Conservation (phyloP, 2,797 vertebrate species). For the Mus caroli region DNA sequence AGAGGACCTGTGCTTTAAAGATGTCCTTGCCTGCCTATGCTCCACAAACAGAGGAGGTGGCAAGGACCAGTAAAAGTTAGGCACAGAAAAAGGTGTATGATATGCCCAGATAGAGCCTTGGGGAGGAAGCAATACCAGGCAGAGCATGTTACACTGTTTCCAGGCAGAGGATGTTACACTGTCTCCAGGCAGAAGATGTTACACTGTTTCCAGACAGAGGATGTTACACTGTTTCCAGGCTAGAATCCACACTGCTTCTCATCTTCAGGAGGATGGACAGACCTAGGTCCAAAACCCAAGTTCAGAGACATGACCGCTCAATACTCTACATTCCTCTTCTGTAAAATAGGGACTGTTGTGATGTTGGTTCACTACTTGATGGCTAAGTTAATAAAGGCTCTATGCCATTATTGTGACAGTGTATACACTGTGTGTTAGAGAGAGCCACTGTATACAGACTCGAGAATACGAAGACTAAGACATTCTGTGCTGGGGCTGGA, state of each 20-base stretch:
- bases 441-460: not conserved
- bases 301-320: not conserved
- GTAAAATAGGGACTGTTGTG: not conserved
- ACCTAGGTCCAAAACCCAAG: not conserved
- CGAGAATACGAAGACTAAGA: not conserved
- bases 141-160: too few species aligned
- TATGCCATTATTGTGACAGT: not conserved
- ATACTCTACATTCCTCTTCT: not conserved
- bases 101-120: accelerated
- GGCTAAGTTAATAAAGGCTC: not conserved
- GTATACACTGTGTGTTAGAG: not conserved
- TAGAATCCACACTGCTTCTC: not conserved
- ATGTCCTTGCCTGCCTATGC: not conserved
- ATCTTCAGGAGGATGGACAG: not conserved
- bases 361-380: not conserved
- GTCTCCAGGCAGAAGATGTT: not conserved
- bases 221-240: not conserved
- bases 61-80: not conserved
- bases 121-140: accelerated
- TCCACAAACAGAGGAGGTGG: not conserved
- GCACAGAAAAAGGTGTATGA: not conserved
- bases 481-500: not conserved
- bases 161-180: too few species aligned
- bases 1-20: not conserved
- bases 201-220: not conserved